Percentiles rank a stretch among this genome's conserved stretches.
Conservation (phyloP, 2,797 vertebrate genomes). For the Schizopygopsis pylzovi region DNA sequence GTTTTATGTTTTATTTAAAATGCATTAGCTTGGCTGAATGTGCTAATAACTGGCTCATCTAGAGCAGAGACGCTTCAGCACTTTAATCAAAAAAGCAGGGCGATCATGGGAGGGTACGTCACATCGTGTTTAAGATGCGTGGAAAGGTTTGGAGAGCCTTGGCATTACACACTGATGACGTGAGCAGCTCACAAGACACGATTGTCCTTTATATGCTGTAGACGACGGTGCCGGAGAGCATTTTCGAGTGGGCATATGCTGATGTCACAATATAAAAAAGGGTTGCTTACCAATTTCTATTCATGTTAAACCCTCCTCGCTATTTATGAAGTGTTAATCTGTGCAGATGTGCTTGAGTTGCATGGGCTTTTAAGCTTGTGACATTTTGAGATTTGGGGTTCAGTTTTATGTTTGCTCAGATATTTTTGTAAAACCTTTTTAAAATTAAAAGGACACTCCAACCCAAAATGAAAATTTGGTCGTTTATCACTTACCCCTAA, state of each 20-base stretch:
- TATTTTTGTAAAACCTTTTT: not conserved
- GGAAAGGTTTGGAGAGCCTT: conserved; percentile 16
- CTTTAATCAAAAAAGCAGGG: conserved; percentile 33
- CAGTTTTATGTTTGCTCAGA: not conserved
- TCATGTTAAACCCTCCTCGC: not conserved
- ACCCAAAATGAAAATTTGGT: too few relatives aligned
- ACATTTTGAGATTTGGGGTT: not conserved
- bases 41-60: conserved; percentile 56
- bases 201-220: not conserved
- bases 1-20: conserved; percentile 63
- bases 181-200: not conserved
- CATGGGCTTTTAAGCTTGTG: not conserved
- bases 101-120: conserved; percentile 18
- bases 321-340: conserved; percentile 14
- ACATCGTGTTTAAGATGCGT: not conserved
- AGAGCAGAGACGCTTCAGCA: conserved; percentile 31
- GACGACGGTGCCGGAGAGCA: not conserved
- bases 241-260: not conserved
- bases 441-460: too few relatives aligned
- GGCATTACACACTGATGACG: not conserved
- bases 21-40: conserved; percentile 58
- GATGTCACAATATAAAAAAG: not conserved
- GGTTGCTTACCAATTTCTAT: not conserved
- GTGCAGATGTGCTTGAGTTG: not conserved
- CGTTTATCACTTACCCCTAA: too few relatives aligned